Evolutionary conservation across 2,888 invertebrate species (phyloP), one percentile per base, ranked within the genome.

Genomic region (Poecilus cupreus): DNA sequence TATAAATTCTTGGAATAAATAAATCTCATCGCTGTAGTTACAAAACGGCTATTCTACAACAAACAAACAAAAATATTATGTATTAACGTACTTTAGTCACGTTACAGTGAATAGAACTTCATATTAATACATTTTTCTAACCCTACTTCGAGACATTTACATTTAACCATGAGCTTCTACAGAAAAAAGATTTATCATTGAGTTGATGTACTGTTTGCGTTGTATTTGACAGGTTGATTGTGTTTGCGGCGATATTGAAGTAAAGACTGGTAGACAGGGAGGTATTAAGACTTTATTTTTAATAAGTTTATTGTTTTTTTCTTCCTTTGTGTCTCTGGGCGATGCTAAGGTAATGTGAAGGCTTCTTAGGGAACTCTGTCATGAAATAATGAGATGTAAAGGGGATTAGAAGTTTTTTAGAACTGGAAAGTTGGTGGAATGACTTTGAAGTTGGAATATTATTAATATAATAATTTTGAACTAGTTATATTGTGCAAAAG

Each of bases 141-240:
- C 49, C 0, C 3, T 13, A 54, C 10, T 16, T 8, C 8, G 32
- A 32, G 6, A 32, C 46, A 54, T 54, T 22, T 54, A 54, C 22
- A 22, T 54, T 18, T 54, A 16, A 16, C 10, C 49, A 18, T 3
- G 43, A 10, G 43, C 10, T 39, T 39, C 8, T 39, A 16, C 18
- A 54, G 8, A 54, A 20, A 13, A 54, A 54, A 20, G 54, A 54
- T 54, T 54, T 54, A 54, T 54, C 54, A 13, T 54, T 54, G 20
- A 22, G 22, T 10, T 22, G 54, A 54, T 54, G 22, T 16, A 1
- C 16, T 22, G 54, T 54, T 54, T 54, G 54, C 54, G 11, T 20
- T n/a, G 54, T 54, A 54, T 13, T 3, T 54, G 54, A 54, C 54
- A 54, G 54, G 54, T 54, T 54, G 54, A 54, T 54, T 54, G 54